These are phyloP conservation scores for Bolborhynchus lineola DNA, from an alignment of 2,113 vertebrate species.

Conservation along the genomic window DNA sequence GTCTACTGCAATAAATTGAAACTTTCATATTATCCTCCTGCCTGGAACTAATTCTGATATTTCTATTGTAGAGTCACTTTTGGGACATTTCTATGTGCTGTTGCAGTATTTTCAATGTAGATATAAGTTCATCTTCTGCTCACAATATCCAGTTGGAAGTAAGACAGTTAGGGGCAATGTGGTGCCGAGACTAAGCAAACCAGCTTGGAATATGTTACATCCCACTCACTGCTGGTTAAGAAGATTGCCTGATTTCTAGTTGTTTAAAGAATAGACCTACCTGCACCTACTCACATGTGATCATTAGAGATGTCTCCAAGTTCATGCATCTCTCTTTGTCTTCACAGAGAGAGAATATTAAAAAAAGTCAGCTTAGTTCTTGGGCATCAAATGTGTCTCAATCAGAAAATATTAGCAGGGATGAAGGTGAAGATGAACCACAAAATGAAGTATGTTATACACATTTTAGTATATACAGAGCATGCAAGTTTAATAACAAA, in stretches of 20 bases:
- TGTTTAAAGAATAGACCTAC: background rate
- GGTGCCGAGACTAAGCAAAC: background rate
- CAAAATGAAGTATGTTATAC: background rate
- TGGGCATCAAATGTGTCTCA: background rate
- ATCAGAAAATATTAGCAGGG: background rate
- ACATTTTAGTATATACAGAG: background rate
- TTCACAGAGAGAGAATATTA: background rate
- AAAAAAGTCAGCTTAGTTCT: background rate
- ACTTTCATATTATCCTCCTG: background rate
- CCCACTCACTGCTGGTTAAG: background rate
- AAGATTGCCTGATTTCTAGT: background rate
- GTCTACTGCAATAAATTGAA: background rate
- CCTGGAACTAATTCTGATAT: background rate
- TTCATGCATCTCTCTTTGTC: background rate
- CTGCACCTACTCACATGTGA: background rate
- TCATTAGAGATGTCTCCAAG: background rate
- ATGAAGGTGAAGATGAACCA: background rate
- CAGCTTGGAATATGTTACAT: background rate
- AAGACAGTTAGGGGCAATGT: background rate
- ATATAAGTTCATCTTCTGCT: background rate
- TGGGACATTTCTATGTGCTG: background rate
- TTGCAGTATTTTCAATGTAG: background rate
- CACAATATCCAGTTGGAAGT: background rate
- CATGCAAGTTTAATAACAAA: background rate
- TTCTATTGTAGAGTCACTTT: background rate